These are phyloP conservation scores for Scaeva pyrastri DNA, from an alignment of 2,888 invertebrate species.

Conservation along the genomic window DNA sequence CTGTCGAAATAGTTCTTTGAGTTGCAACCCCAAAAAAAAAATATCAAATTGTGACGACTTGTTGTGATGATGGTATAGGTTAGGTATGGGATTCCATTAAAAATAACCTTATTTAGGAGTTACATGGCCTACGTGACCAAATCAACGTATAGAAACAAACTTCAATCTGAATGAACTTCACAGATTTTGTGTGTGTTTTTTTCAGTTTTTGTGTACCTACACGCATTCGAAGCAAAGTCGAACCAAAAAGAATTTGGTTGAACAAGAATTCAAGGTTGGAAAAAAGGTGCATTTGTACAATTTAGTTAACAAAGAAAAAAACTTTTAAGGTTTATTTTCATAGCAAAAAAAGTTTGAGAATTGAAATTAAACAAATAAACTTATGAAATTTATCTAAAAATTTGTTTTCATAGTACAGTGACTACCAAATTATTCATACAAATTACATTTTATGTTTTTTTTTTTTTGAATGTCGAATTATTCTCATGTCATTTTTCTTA, in stretches of 20 bases:
- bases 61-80: background rate
- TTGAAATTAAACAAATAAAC: too few species aligned
- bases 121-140: conserved; percentile 45
- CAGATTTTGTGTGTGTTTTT: background rate
- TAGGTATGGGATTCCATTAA: background rate
- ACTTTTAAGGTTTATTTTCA: too few species aligned
- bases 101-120: background rate
- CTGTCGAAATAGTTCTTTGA: too few species aligned
- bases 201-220: background rate
- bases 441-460: too few species aligned
- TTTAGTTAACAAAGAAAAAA: background rate
- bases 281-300: background rate
- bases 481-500: too few species aligned
- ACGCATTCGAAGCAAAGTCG: background rate
- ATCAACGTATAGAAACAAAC: conserved; percentile 19
- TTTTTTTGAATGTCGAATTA: too few species aligned
- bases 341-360: too few species aligned
- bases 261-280: background rate
- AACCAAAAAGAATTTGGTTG: background rate
- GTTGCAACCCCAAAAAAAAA: background rate
- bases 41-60: background rate
- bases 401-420: too few species aligned
- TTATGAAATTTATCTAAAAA: too few species aligned
- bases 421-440: too few species aligned
- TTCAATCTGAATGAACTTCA: background rate